These are phyloP conservation scores for Papio anubis DNA, from an alignment of 2,113 vertebrate species.

Conservation along the genomic window DNA sequence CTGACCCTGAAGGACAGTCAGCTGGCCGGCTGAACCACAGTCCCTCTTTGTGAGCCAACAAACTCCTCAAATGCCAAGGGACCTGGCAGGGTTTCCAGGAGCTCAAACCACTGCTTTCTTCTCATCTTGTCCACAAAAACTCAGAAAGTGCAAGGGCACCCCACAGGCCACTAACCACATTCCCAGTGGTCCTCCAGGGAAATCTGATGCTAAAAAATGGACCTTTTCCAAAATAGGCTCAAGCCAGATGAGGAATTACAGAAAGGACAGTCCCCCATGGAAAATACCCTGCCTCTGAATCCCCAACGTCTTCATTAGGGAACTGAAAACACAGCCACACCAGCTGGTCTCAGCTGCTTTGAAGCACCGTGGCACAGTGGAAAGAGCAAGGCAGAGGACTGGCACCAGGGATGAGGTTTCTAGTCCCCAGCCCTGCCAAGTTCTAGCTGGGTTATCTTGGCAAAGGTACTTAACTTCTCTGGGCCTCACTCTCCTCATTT, in stretches of 20 bases:
- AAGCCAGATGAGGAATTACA: slow-evolving; percentile 66
- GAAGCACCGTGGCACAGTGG: not conserved
- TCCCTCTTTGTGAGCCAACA: not conserved
- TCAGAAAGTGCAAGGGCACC: slow-evolving; percentile 61
- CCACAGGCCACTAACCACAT: slow-evolving; percentile 51
- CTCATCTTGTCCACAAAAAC: slow-evolving; percentile 42
- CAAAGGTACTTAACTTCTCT: not conserved
- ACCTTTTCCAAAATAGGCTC: slow-evolving; percentile 67
- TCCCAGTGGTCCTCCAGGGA: slow-evolving; percentile 50
- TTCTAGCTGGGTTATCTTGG: slow-evolving; percentile 39
- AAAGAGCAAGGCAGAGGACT: slow-evolving; percentile 25
- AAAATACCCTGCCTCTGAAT: slow-evolving; percentile 69
- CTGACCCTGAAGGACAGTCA: slow-evolving; percentile 40
- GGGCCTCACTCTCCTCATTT: slow-evolving; percentile 32
- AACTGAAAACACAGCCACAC: slow-evolving; percentile 48
- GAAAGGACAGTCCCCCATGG: slow-evolving; percentile 66
- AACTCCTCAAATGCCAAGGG: not conserved
- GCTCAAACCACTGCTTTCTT: slow-evolving; percentile 37
- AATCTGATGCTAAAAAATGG: slow-evolving; percentile 62
- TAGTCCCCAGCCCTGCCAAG: not conserved
- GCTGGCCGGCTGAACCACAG: not conserved
- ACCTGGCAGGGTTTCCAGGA: slow-evolving; percentile 40
- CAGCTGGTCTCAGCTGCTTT: slow-evolving; percentile 68
- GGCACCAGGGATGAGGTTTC: not conserved
- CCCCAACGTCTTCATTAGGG: slow-evolving; percentile 71